Percentiles rank a stretch among this genome's conserved stretches.
Evolutionary conservation across 2,113 vertebrate genomes (phyloP).

Genomic region (Malurus alboscapulatus): DNA sequence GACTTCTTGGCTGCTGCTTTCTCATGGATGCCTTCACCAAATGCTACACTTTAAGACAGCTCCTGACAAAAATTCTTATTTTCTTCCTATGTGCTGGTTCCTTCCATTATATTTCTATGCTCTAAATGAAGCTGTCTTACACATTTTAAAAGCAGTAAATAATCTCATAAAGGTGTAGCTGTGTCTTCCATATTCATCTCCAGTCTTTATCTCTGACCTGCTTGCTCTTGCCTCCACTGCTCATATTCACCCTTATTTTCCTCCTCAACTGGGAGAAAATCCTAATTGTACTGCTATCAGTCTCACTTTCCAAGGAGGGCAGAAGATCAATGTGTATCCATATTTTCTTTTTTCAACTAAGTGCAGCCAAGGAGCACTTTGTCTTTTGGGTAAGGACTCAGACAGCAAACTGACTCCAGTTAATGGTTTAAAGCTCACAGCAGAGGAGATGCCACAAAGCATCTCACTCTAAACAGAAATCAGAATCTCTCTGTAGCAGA

Average conservation of each 20-base stretch:
- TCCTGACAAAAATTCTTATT: background rate
- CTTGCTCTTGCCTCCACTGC: background rate
- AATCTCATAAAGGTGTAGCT: background rate
- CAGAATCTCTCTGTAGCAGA: background rate
- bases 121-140: background rate
- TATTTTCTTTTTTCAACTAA: background rate
- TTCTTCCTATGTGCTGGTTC: background rate
- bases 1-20: background rate
- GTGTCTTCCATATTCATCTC: background rate
- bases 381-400: background rate
- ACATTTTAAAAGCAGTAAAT: background rate
- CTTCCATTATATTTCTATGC: background rate
- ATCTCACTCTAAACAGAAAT: background rate
- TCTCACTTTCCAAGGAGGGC: background rate
- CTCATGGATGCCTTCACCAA: background rate
- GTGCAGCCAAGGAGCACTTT: background rate
- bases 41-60: background rate
- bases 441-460: background rate
- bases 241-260: background rate
- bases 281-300: background rate
- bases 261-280: background rate
- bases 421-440: background rate
- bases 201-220: background rate
- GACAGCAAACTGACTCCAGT: background rate
- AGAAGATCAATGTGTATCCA: fast-evolving